phyloP scores from a whole-genome alignment of 2,797 vertebrate species.

The Megalops cyprinoides region DNA sequence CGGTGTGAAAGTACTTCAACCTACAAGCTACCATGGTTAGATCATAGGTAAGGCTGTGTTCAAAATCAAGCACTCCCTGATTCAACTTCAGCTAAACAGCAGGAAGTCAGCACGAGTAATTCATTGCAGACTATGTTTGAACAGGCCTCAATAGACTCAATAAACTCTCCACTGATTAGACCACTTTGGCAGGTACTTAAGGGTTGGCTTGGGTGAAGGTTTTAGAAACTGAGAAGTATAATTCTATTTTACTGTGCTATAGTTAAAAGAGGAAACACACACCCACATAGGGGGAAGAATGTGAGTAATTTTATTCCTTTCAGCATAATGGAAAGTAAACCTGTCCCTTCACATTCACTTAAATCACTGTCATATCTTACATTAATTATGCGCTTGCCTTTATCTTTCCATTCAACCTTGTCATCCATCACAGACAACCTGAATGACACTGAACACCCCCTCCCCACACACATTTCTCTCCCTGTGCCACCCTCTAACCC shows the following conservation, averaged over 20 bases:
- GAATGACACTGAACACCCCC: slow-evolving; percentile 12
- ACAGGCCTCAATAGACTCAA: no score
- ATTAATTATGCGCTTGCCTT: slow-evolving; percentile 38
- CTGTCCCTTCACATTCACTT: slow-evolving; percentile 26
- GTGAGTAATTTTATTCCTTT: neutral
- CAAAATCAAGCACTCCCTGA: neutral
- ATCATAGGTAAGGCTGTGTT: neutral
- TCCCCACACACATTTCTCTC: no score
- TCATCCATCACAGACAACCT: slow-evolving; percentile 12
- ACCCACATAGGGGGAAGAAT: neutral
- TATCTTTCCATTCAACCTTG: slow-evolving; percentile 24
- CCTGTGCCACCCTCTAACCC: neutral
- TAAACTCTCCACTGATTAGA: no score
- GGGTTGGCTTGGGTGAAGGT: no score
- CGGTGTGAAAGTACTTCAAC: no score
- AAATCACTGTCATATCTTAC: slow-evolving; percentile 30
- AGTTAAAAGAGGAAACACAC: no score
- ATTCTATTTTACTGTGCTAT: no score
- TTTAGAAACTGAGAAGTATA: no score
- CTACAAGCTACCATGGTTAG: neutral
- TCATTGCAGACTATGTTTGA: no score
- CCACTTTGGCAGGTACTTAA: no score
- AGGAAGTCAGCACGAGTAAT: neutral
- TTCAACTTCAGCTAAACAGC: neutral
- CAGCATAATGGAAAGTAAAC: slow-evolving; percentile 8